Evolutionary conservation across 2,888 invertebrate genomes (phyloP).

Genomic region (Sepiola atlantica): DNA sequence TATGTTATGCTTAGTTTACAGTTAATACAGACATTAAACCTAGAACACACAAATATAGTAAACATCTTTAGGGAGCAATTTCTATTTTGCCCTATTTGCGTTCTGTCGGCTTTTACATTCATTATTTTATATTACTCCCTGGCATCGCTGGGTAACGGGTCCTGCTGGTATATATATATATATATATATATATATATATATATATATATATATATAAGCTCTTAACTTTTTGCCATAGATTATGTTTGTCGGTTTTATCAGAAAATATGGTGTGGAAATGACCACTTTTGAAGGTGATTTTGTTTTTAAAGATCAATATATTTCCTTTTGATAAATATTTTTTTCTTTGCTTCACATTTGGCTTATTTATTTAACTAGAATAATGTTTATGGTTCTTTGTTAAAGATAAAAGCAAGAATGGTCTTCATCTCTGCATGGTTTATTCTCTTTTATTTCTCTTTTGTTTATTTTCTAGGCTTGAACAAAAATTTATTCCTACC

Average conservation of each 20-base stretch:
- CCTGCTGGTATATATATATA: too few species aligned
- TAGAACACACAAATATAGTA: too few species aligned
- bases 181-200: too few species aligned
- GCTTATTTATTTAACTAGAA: background rate
- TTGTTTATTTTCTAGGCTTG: background rate
- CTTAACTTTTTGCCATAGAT: background rate
- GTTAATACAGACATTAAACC: too few species aligned
- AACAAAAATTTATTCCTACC: background rate
- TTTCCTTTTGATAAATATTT: background rate
- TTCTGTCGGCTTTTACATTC: too few species aligned
- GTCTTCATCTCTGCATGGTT: background rate
- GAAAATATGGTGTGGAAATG: background rate
- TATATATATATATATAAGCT: too few species aligned
- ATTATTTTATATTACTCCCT: too few species aligned
- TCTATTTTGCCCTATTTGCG: too few species aligned
- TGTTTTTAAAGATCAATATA: background rate
- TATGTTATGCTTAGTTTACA: too few species aligned
- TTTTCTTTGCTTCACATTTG: background rate
- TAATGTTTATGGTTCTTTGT: slow-evolving; percentile 32
- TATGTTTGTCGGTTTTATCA: background rate
- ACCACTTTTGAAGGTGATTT: background rate
- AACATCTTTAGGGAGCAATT: too few species aligned
- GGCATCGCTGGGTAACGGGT: too few species aligned
- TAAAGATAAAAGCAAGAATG: background rate
- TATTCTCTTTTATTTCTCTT: background rate